Conservation (phyloP, 2,888 invertebrate genomes). For the Himalopsyche kuldschensis region DNA sequence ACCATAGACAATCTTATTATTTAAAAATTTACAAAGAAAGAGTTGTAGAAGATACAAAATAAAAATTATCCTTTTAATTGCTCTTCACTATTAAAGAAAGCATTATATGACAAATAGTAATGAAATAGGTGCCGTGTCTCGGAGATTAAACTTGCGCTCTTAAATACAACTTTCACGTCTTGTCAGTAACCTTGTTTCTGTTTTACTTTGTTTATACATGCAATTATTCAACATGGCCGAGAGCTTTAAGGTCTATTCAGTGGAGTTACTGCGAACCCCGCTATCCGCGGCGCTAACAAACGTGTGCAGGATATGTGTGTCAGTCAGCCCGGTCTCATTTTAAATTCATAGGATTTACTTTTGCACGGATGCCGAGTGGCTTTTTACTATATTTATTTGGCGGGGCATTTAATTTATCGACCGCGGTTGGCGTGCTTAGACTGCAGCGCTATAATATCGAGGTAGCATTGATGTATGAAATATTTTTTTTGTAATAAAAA, state of each 20-base stretch:
- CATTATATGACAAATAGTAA: neutral
- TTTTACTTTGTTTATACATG: neutral
- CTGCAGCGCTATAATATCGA: neutral
- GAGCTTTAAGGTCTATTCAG: neutral
- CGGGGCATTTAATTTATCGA: neutral
- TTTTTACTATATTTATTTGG: neutral
- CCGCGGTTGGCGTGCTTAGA: neutral
- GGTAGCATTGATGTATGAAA: neutral
- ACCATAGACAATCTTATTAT: neutral
- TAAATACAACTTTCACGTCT: neutral
- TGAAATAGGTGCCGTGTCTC: neutral
- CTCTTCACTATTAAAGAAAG: neutral
- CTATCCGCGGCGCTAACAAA: neutral
- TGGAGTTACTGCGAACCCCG: neutral
- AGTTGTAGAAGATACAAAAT: neutral
- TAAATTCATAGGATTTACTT: slow-evolving; percentile 1
- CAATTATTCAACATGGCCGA: neutral
- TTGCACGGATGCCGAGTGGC: neutral
- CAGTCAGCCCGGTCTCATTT: neutral
- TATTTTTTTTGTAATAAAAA: too few relatives aligned
- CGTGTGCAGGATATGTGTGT: neutral
- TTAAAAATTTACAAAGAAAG: neutral
- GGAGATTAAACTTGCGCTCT: neutral
- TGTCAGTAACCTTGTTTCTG: neutral
- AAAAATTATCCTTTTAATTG: neutral